Evolutionary conservation across 2,113 vertebrate genomes (phyloP), one percentile per base, ranked within the genome.

Genomic region (Elgaria multicarinata): DNA sequence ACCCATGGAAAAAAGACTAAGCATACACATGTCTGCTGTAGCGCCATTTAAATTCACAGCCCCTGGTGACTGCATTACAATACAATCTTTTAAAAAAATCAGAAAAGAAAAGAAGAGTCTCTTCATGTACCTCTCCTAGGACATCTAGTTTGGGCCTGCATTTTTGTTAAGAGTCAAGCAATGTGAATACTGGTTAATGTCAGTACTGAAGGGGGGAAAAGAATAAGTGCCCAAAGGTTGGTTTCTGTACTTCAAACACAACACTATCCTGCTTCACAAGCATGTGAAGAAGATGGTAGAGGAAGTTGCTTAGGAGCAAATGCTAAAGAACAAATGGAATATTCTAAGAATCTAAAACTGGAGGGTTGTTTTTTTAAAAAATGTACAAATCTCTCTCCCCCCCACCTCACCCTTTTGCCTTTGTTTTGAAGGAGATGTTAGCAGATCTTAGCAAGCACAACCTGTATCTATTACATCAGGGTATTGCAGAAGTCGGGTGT

Each of bases 231-330:
- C 28, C 26, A 44, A 24, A 44, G 36, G 20, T 20, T 7, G 36
- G 22, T 36, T 80, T 86, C 53, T 64, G 36, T 46, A 58, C 28
- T 87, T 64, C 36, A 24, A 24, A 87, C 31, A 72, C n/a, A 64
- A 22, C 14, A 12, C 8, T 10, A 42, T 46, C 62, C 8, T 77
- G 28, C 0, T 2, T 2, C 5, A 0, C 1, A 2, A 71, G 0
- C 26, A 22, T 42, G 55, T 26, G 58, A 85, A 81, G 0, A 12
- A 64, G 67, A 2, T 58, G 12, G 31, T 14, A 33, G 26, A 31
- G 46, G 42, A 31, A n/a, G 4, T 31, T n/a, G 42, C 20, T 31
- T 28, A 62, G 22, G 20, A 80, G 14, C 12, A 80, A 55, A 74
- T 85, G 44, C 4, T 62, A 2, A 64, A 42, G 53, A 74, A 71